A percentile compares a stretch with the other conserved stretches of the same genome.
These are phyloP conservation scores for Hapalemur alaotrensis DNA, from an alignment of 2,797 vertebrate species.

Conservation along the genomic window DNA sequence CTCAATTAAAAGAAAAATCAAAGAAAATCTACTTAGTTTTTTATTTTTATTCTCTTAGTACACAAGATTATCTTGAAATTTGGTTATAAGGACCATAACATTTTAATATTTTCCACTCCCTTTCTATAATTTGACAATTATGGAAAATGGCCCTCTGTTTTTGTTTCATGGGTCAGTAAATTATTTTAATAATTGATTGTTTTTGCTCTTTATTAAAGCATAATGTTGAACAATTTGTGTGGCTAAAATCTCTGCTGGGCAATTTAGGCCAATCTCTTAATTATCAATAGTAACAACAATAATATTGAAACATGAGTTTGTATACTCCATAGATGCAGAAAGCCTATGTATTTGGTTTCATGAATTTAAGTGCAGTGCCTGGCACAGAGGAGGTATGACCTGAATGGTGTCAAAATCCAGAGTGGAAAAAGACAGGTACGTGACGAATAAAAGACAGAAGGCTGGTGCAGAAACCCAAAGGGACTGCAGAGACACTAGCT, in stretches of 20 bases:
- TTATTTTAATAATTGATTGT: slow-evolving; percentile 13
- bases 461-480: neutral
- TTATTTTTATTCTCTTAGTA: neutral
- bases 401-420: neutral
- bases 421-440: neutral
- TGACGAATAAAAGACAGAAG: neutral
- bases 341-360: neutral
- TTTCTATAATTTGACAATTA: neutral
- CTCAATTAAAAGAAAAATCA: slow-evolving; percentile 7
- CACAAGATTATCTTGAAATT: slow-evolving; percentile 27
- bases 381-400: neutral
- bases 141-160: neutral
- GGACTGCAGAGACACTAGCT: neutral
- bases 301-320: neutral
- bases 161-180: neutral
- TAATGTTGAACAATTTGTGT: neutral
- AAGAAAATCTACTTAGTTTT: slow-evolving; percentile 12
- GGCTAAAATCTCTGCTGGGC: neutral
- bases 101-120: neutral
- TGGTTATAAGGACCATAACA: neutral
- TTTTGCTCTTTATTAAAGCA: neutral
- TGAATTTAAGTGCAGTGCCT: neutral
- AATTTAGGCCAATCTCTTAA: neutral
- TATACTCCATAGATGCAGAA: neutral
- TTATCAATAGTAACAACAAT: neutral